Conservation (phyloP, 2,113 vertebrate genomes). For the Oxyura jamaicensis region DNA sequence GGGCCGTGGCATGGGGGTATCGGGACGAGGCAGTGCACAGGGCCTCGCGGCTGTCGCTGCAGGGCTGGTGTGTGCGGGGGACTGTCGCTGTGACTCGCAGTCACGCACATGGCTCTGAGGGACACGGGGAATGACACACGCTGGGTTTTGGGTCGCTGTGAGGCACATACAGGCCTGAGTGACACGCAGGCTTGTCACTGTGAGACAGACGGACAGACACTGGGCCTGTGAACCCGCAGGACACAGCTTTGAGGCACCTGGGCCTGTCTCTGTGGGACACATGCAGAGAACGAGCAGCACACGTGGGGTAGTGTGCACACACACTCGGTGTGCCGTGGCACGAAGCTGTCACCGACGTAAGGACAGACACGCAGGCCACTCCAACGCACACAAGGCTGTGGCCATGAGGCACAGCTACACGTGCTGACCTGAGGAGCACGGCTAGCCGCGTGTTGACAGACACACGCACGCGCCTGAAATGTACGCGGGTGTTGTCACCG, state of each 20-base stretch:
- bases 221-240: rapidly evolving
- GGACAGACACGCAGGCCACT: background rate
- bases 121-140: too few relatives aligned
- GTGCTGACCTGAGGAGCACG: background rate
- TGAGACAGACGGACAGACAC: background rate
- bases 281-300: background rate
- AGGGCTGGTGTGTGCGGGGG: background rate
- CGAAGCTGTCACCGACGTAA: rapidly evolving
- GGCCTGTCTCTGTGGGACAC: background rate
- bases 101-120: background rate
- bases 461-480: background rate
- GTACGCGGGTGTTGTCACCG: background rate
- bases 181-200: background rate
- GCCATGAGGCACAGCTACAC: background rate
- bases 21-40: too few relatives aligned
- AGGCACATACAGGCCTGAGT: background rate
- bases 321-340: background rate
- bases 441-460: background rate
- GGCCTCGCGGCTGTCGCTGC: too few relatives aligned
- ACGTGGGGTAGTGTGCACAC: rapidly evolving
- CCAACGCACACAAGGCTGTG: rapidly evolving
- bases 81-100: background rate
- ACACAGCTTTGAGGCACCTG: background rate
- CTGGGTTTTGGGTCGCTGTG: background rate
- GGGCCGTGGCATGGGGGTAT: rapidly evolving